Conservation (phyloP, 92 coral and sea anemone genomes). For the Bergia puertoricense region DNA sequence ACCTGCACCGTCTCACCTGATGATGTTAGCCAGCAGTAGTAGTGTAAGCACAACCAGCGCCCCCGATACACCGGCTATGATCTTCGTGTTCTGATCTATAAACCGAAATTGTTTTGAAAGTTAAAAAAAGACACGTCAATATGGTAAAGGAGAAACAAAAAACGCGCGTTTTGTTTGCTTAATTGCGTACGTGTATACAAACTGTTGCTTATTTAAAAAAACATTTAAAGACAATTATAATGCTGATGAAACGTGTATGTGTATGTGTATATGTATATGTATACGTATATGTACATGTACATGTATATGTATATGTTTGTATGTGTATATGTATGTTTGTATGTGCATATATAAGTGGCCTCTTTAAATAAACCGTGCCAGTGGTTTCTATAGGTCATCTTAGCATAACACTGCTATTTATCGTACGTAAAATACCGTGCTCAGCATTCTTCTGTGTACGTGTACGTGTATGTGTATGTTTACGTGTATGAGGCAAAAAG, state of each 20-base stretch:
- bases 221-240: too few species aligned
- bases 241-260: not conserved
- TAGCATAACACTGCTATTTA: too few species aligned
- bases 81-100: constrained; percentile 65
- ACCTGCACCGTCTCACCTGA: constrained; percentile 60
- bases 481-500: not conserved
- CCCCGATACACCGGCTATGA: constrained; percentile 89
- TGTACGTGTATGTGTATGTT: not conserved
- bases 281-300: not conserved
- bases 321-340: not conserved
- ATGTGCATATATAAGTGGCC: not conserved
- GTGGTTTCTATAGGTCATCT: too few species aligned
- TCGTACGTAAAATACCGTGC: too few species aligned
- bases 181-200: too few species aligned
- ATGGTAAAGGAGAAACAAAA: not conserved
- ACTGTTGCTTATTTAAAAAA: too few species aligned
- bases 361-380: too few species aligned
- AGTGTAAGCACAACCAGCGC: constrained; percentile 80
- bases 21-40: constrained; percentile 73
- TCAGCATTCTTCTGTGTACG: not conserved
- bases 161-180: not conserved
- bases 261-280: not conserved
- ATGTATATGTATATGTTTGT: not conserved
- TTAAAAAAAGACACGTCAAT: not conserved
- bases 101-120: not conserved